Evolutionary conservation across 2,797 vertebrate species (phyloP).

Genomic region (Rhinella marina): DNA sequence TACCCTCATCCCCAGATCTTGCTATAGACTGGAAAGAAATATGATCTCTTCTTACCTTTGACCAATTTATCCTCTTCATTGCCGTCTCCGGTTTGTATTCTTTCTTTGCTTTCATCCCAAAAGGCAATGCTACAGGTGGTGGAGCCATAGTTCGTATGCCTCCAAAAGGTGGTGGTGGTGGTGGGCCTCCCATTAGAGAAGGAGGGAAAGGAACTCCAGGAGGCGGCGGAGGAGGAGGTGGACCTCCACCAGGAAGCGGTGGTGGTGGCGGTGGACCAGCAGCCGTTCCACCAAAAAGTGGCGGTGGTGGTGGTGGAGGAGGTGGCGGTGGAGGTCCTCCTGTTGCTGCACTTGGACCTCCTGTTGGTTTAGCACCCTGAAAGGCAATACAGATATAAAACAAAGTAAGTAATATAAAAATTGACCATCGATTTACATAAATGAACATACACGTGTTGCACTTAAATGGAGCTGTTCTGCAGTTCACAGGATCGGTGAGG

Average conservation of each 20-base stretch:
- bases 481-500: no score
- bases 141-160: constrained; percentile 68
- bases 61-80: constrained; percentile 98
- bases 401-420: background rate
- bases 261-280: constrained; percentile 76
- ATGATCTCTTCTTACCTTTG: constrained; percentile 81
- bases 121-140: constrained; percentile 77
- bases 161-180: constrained; percentile 68
- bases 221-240: constrained; percentile 79
- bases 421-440: no score
- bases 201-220: constrained; percentile 77
- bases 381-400: constrained; percentile 60
- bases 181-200: constrained; percentile 68
- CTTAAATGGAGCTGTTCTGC: no score
- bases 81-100: constrained; percentile 84
- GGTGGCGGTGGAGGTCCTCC: constrained; percentile 70
- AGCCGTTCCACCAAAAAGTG: constrained; percentile 66
- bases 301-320: constrained; percentile 76
- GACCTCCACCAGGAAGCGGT: constrained; percentile 74
- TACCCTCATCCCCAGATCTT: background rate
- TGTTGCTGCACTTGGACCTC: constrained; percentile 51
- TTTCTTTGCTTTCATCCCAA: constrained; percentile 92
- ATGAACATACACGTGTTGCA: background rate
- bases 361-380: constrained; percentile 65
- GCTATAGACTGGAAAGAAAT: background rate